These are phyloP conservation scores for Cariama cristata DNA, from an alignment of 2,113 vertebrate genomes.

Conservation along the genomic window DNA sequence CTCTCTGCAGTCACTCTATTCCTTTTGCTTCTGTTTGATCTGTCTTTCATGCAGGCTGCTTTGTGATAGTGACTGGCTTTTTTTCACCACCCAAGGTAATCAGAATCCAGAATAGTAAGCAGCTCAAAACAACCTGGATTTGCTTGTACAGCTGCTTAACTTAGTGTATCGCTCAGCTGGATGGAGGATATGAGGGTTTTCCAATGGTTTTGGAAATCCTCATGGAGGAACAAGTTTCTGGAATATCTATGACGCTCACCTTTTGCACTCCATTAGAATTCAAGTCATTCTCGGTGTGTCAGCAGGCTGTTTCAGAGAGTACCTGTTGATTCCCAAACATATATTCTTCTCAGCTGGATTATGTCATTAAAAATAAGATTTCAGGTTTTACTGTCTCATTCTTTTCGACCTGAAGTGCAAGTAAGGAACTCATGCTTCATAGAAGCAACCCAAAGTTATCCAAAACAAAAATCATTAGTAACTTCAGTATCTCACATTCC, in stretches of 20 bases:
- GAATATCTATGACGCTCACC: rapidly evolving
- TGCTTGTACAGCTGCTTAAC: background rate
- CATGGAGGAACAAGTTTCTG: background rate
- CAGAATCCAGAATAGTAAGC: background rate
- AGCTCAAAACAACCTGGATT: background rate
- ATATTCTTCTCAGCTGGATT: background rate
- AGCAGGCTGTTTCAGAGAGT: background rate
- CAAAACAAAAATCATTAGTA: background rate
- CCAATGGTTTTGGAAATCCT: background rate
- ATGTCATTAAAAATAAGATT: background rate
- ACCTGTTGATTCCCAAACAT: background rate
- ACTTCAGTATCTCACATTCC: background rate
- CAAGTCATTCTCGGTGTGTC: background rate
- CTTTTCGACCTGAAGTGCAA: background rate
- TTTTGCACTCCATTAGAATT: background rate
- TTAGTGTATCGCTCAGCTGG: rapidly evolving
- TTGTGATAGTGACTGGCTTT: background rate
- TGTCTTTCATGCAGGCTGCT: background rate
- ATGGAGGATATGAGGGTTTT: background rate
- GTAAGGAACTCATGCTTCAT: background rate
- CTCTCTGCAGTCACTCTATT: background rate
- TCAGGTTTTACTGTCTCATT: background rate
- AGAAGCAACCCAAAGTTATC: background rate
- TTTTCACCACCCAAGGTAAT: background rate
- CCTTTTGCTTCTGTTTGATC: background rate